Evolutionary conservation across 2,888 invertebrate species (phyloP), one percentile per base, ranked within the genome.

Genomic region (Epinotia bilunana): DNA sequence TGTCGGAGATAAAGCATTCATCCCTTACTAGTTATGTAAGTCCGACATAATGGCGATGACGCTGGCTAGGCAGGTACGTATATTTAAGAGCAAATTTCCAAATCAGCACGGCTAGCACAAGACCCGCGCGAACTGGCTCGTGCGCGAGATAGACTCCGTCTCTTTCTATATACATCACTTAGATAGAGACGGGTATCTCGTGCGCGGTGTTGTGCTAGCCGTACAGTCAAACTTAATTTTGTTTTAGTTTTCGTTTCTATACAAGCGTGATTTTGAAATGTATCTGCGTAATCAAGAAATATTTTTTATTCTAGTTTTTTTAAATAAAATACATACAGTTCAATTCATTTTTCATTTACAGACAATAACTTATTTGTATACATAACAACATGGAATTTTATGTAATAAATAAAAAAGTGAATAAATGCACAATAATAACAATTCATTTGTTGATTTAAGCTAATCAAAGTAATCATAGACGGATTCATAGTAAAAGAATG

Each of bases 321-420:
- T 6, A n/a, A 4, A 16, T 39, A 1, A 39, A 9, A 39, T 39
- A 39, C 39, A 39, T 39, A 39, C 39, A 39, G 2, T 39, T 39
- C 9, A 9, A 39, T 39, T 39, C 9, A 39, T 39, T 39, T 39
- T 39, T 39, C 9, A 39, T 39, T 39, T 39, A 39, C 5, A 64
- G 64, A 64, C 23, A 49, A 64, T 62, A 43, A 53, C 64, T 16
- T 53, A 39, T 62, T 43, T 43, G 13, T 49, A 65, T 49, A 49
- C 13, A 49, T 23, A 49, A 49, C 46, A 64, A 64, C 16, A 64
- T 16, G 64, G 28, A 64, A 46, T 6, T 13, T 49, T 49, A 64
- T 28, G 62, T 18, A 65, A 65, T 53, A 46, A 46, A 63, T n/a
- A 43, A 13, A 23, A 46, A 20, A 13, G 20, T 46, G 6, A 20